phyloP scores from a whole-genome alignment of 1,140 invertebrate genomes.

The Drosophila aff. region DNA sequence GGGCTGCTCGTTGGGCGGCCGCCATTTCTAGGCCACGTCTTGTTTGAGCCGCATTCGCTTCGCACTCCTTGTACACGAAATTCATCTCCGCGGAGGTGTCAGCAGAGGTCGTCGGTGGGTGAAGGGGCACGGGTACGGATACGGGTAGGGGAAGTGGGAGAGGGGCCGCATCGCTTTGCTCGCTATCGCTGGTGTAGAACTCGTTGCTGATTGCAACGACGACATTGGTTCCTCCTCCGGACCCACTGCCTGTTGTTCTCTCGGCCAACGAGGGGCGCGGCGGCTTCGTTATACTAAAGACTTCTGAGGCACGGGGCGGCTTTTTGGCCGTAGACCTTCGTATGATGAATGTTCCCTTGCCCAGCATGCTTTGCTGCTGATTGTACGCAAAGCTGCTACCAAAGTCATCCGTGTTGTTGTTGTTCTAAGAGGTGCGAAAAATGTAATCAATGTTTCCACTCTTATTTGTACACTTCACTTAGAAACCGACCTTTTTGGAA shows the following conservation, averaged over 20 bases:
- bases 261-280: conserved; percentile 58
- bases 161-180: conserved; percentile 58
- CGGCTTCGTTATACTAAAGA: conserved; percentile 67
- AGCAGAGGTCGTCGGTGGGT: conserved; percentile 9
- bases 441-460: neutral
- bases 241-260: conserved; percentile 7
- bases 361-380: conserved; percentile 73
- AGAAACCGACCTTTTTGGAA: conserved; percentile 49
- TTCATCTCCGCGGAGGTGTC: conserved; percentile 49
- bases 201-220: conserved; percentile 67
- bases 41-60: conserved; percentile 50
- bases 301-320: conserved; percentile 64
- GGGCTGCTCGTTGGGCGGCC: conserved; percentile 57
- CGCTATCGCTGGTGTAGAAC: conserved; percentile 72
- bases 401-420: conserved; percentile 51
- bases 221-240: conserved; percentile 19
- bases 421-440: conserved; percentile 7
- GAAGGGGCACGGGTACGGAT: conserved; percentile 23
- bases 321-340: conserved; percentile 72
- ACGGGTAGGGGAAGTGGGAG: conserved; percentile 43
- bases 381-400: conserved; percentile 64
- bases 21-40: conserved; percentile 69
- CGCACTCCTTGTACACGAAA: conserved; percentile 70
- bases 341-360: conserved; percentile 80
- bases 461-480: neutral